These are phyloP conservation scores for Sinosuthora webbiana DNA, from an alignment of 2,113 vertebrate genomes.

Conservation along the genomic window DNA sequence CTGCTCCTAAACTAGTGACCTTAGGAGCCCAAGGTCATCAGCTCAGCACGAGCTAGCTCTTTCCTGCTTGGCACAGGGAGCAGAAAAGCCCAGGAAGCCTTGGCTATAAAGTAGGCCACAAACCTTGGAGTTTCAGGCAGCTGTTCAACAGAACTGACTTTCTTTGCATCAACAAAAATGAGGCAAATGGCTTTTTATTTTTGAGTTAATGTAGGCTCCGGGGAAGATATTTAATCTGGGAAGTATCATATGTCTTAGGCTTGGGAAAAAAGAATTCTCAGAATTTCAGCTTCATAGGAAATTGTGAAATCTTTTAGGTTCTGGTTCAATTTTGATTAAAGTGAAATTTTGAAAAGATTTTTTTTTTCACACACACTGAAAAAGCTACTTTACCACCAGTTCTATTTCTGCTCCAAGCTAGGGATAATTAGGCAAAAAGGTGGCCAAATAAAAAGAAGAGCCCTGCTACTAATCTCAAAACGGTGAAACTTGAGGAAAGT, in stretches of 20 bases:
- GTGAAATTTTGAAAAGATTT: not conserved
- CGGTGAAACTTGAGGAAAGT: not conserved
- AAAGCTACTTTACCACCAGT: not conserved
- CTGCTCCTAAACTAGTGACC: not conserved
- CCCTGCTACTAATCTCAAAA: not conserved
- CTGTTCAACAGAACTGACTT: not conserved
- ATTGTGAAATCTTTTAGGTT: not conserved
- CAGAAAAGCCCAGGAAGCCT: not conserved
- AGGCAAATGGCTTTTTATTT: not conserved
- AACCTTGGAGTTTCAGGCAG: not conserved
- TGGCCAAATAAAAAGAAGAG: not conserved
- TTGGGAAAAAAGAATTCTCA: not conserved
- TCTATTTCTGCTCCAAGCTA: not conserved
- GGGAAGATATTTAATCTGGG: not conserved
- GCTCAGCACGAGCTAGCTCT: not conserved
- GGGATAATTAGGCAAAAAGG: not conserved
- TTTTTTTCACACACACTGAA: not conserved
- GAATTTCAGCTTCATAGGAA: not conserved
- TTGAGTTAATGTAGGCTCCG: not conserved
- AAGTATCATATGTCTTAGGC: not conserved
- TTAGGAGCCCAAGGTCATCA: not conserved
- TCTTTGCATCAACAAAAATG: not conserved
- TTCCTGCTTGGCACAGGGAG: not conserved
- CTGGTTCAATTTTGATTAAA: not conserved
- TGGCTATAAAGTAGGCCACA: not conserved